These are phyloP conservation scores for Pollenia griseotomentosa DNA, from an alignment of 2,888 invertebrate species.

Conservation along the genomic window DNA sequence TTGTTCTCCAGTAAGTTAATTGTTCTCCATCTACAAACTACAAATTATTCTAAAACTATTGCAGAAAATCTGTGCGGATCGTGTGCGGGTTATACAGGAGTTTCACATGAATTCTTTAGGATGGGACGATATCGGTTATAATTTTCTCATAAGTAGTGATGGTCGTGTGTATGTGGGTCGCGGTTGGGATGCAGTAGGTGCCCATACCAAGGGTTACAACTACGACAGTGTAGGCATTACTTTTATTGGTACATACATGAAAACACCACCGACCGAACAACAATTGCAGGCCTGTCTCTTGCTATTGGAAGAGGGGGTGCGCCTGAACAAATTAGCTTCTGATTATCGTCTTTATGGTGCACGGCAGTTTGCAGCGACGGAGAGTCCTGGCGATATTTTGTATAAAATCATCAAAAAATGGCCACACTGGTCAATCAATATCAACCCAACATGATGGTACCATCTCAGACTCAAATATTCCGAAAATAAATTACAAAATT, in stretches of 20 bases:
- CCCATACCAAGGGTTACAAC: slow-evolving; percentile 89
- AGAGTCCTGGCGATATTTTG: slow-evolving; percentile 89
- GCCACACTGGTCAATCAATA: slow-evolving; percentile 86
- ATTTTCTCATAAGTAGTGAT: slow-evolving; percentile 91
- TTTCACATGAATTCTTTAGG: slow-evolving; percentile 88
- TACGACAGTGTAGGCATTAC: slow-evolving; percentile 88
- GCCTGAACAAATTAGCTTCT: slow-evolving; percentile 86
- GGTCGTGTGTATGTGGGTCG: slow-evolving; percentile 90
- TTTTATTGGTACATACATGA: slow-evolving; percentile 89
- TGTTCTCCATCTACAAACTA: not conserved
- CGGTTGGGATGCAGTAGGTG: slow-evolving; percentile 90
- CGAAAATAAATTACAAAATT: no score
- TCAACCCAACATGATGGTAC: slow-evolving; percentile 26
- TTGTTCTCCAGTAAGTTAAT: no score
- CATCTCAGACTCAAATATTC: no score
- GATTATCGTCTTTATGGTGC: slow-evolving; percentile 89
- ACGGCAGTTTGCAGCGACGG: slow-evolving; percentile 87
- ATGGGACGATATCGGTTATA: slow-evolving; percentile 90
- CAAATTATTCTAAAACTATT: slow-evolving; percentile 30
- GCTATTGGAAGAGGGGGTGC: slow-evolving; percentile 87
- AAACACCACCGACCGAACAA: slow-evolving; percentile 84
- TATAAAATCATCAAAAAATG: slow-evolving; percentile 88
- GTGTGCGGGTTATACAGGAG: slow-evolving; percentile 85
- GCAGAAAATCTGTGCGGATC: slow-evolving; percentile 86
- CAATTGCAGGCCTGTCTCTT: slow-evolving; percentile 87